phyloP scores from a whole-genome alignment of 2,888 invertebrate species.

The Tupiocoris notatus region DNA sequence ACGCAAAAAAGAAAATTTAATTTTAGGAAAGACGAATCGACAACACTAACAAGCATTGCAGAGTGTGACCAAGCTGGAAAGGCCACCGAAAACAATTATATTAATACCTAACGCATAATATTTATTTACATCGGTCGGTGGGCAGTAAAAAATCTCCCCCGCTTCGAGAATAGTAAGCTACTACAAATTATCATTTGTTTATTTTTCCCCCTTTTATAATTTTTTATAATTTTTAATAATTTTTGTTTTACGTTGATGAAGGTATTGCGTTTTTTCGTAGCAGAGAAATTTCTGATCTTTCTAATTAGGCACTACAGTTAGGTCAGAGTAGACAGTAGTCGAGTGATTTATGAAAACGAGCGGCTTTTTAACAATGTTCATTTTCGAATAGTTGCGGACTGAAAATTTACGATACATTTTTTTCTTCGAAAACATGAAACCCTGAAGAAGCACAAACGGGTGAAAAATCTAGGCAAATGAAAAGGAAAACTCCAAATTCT shows the following conservation, averaged over 20 bases:
- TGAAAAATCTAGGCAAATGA: too few species aligned
- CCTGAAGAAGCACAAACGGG: too few species aligned
- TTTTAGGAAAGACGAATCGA: too few species aligned
- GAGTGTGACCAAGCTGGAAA: not conserved
- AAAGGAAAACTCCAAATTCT: too few species aligned
- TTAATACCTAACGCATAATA: not conserved
- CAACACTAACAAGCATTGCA: not conserved
- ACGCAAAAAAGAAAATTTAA: too few species aligned
- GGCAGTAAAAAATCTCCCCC: not conserved
- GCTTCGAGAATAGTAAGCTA: not conserved
- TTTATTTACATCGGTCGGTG: not conserved
- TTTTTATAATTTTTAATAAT: not conserved
- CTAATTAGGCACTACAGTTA: conserved; percentile 31
- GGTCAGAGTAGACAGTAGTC: not conserved
- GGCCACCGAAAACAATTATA: not conserved
- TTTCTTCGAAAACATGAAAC: too few species aligned
- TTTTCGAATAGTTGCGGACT: too few species aligned
- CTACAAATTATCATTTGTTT: not conserved
- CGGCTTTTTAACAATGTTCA: too few species aligned
- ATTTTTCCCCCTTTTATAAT: not conserved
- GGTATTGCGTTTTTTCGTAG: conserved; percentile 11
- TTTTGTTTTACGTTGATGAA: not conserved
- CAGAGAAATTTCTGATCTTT: conserved; percentile 3
- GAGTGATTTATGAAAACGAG: not conserved
- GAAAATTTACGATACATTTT: too few species aligned